Evolutionary conservation across 1,140 invertebrate species (phyloP).

Genomic region (Drosophila yakuba): DNA sequence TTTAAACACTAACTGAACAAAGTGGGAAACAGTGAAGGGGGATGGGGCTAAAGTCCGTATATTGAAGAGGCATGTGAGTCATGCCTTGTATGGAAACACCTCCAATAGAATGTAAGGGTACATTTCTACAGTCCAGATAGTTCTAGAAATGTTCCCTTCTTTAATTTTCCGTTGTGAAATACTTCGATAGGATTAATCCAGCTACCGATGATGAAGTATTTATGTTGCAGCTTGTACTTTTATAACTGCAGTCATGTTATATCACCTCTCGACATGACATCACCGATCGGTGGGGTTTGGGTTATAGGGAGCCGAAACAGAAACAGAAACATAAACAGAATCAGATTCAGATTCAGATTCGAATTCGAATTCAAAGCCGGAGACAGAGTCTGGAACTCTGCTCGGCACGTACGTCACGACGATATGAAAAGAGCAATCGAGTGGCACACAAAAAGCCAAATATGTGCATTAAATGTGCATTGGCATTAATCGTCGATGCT

Average conservation of each 20-base stretch:
- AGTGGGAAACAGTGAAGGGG: constrained; percentile 26
- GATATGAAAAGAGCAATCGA: constrained; percentile 65
- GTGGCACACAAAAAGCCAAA: constrained; percentile 68
- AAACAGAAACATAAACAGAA: constrained; percentile 10
- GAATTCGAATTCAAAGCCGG: constrained; percentile 26
- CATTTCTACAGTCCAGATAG: no score
- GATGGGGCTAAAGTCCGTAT: background rate
- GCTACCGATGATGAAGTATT: constrained; percentile 31
- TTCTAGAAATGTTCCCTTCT: no score
- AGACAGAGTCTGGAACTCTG: constrained; percentile 47
- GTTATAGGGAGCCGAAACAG: background rate
- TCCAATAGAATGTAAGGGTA: no score
- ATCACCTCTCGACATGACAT: constrained; percentile 81
- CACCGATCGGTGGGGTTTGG: constrained; percentile 27
- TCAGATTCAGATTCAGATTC: constrained; percentile 19
- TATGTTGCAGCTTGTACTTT: constrained; percentile 41
- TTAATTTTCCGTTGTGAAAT: background rate
- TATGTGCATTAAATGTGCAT: constrained; percentile 82
- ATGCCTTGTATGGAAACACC: background rate
- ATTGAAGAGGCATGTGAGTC: background rate
- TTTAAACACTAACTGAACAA: constrained; percentile 17
- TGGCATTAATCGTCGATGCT: constrained; percentile 79
- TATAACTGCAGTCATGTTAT: constrained; percentile 80
- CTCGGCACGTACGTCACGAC: constrained; percentile 79
- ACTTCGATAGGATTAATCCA: background rate